Conservation (phyloP, 2,113 vertebrate species). For the Rhabdomys dilectus region DNA sequence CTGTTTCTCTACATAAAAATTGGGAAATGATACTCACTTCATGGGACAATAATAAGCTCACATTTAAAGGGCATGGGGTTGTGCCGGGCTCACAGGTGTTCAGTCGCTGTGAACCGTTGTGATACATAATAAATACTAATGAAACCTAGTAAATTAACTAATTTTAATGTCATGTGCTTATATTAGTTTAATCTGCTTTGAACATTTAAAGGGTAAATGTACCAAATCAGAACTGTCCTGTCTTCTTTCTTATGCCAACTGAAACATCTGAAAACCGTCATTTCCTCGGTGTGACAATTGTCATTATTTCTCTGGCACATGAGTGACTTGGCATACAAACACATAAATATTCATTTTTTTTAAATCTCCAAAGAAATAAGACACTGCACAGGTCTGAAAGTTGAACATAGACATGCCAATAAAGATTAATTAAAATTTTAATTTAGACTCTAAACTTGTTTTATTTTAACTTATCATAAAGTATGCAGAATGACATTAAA, state of each 20-base stretch:
- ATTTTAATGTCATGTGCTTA: slow-evolving; percentile 60
- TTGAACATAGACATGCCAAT: background rate
- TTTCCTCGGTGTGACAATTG: slow-evolving; percentile 50
- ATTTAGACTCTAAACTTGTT: slow-evolving; percentile 59
- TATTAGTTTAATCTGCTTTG: slow-evolving; percentile 61
- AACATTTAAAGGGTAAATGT: slow-evolving; percentile 72
- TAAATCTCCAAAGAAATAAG: slow-evolving; percentile 51
- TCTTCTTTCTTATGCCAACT: slow-evolving; percentile 55
- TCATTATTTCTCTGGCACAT: slow-evolving; percentile 51
- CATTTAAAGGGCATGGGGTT: slow-evolving; percentile 8
- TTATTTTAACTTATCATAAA: slow-evolving; percentile 51
- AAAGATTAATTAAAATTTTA: slow-evolving; percentile 57
- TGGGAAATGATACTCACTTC: background rate
- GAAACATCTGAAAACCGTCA: slow-evolving; percentile 62
- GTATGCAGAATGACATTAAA: slow-evolving; percentile 58
- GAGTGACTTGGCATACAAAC: slow-evolving; percentile 55
- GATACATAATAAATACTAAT: slow-evolving; percentile 45
- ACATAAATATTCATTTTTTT: slow-evolving; percentile 51
- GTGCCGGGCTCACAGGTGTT: slow-evolving; percentile 18
- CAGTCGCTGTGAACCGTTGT: slow-evolving; percentile 30
- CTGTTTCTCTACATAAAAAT: slow-evolving; percentile 24
- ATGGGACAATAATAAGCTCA: background rate
- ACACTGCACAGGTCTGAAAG: slow-evolving; percentile 54
- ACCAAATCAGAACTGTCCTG: slow-evolving; percentile 39
- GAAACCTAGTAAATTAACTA: slow-evolving; percentile 60